phyloP scores from a whole-genome alignment of 2,888 invertebrate species.

The Eudemis profundana region DNA sequence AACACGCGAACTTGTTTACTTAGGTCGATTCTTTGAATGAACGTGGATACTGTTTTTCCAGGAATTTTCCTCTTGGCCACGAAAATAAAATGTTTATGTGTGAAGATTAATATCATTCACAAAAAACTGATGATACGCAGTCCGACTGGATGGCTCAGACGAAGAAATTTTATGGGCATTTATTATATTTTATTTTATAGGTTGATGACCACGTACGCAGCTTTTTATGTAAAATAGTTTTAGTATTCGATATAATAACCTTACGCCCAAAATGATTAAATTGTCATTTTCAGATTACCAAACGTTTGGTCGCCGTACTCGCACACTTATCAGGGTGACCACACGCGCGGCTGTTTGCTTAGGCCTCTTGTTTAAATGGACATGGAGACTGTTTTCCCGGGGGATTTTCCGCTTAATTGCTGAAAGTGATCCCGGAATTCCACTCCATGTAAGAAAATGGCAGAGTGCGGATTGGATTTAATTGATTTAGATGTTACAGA shows the following conservation, averaged over 20 bases:
- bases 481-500: conserved; percentile 16
- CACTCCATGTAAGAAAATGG: conserved; percentile 20
- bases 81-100: conserved; percentile 53
- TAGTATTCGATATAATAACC: too few relatives aligned
- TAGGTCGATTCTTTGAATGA: conserved; percentile 80
- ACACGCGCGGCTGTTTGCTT: conserved; percentile 75
- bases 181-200: too few relatives aligned
- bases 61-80: conserved; percentile 67
- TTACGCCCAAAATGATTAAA: too few relatives aligned
- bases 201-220: too few relatives aligned
- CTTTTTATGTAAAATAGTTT: too few relatives aligned
- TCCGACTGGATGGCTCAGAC: not conserved
- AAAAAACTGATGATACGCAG: too few relatives aligned
- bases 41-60: conserved; percentile 68
- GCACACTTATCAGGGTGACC: conserved; percentile 77
- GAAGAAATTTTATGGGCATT: too few relatives aligned
- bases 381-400: conserved; percentile 68
- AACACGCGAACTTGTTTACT: conserved; percentile 74
- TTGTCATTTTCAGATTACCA: conserved; percentile 61
- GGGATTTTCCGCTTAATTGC: conserved; percentile 69
- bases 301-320: conserved; percentile 64
- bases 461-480: conserved; percentile 14
- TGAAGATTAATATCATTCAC: too few relatives aligned
- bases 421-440: conserved; percentile 59
- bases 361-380: conserved; percentile 81